Evolutionary conservation across 2,888 invertebrate species (phyloP), one percentile per base, ranked within the genome.

Genomic region (Entomobrya proxima): DNA sequence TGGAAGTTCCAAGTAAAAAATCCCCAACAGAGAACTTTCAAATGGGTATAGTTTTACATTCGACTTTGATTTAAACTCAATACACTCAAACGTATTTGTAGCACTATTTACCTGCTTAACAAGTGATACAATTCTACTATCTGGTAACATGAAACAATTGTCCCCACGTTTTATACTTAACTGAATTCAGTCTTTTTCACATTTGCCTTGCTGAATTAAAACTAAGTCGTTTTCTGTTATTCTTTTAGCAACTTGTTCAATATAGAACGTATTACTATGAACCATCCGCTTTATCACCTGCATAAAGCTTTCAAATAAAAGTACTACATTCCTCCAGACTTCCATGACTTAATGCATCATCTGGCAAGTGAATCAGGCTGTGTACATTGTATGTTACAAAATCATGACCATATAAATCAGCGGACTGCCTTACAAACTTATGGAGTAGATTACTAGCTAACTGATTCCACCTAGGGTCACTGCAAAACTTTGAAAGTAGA

Each of bases 291-390:
- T 84, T 18, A 84, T 6, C 13, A 15, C 18, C 18, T 84, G 84
- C 84, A 84, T 84, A 27, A 24, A 78, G 15, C n/a, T 55, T 55
- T 84, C 84, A 44, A 77, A 84, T n/a, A 67, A 84, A 84, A 7
- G 84, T 58, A n/a, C 69, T 69, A 18, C 9, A 4, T n/a, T 58
- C 37, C 5, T 84, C 69, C 11, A 84, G 30, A 27, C 13, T 32
- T 21, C 75, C 82, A 37, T 30, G 44, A 47, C 40, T 32, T n/a
- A 35, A 7, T 3, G 50, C 44, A 40, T 82, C 82, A 37, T 82
- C 82, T 32, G 82, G 13, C 21, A 82, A 21, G 50, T 82, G 82
- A 21, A 50, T 2, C 11, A 82, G 24, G 32, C 32, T 11, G 37
- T 79, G 79, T 4, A 80, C 27, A 40, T 80, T 80, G 24, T 72